Base-by-base conservation (phyloP, 30 jellyfish, hydroid and myxozoan genomes). In the Chironex yamaguchii region DNA sequence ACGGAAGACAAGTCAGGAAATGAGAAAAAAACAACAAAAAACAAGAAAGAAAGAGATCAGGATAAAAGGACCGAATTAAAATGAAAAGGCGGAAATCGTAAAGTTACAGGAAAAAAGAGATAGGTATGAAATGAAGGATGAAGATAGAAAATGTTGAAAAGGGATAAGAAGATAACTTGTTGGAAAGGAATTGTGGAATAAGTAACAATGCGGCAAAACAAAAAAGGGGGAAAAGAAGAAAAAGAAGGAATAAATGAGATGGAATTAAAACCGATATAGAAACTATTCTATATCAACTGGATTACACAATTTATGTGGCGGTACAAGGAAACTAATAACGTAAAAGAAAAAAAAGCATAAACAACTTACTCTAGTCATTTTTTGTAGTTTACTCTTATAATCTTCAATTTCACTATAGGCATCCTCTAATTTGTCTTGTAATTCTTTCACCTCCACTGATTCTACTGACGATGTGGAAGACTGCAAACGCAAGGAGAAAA, bases 351-450 rank as follows among this genome's bases (percentile, higher is more conserved):
- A n/a, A n/a, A n/a, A n/a, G n/a, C n/a, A n/a, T n/a, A n/a, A n/a
- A n/a, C 11, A 4, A 24, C 83, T 3, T 75, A 87, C 97, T 85
- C 64, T 81, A 62, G 71, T 86, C 24, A 94, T 84, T 63, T 85
- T 84, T 36, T 94, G 97, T 30, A 90, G 72, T 52, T 84, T 94
- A 0, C 91, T 33, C 66, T 94, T 94, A 87, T 94, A 94, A 3
- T 94, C 99, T 21, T 94, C 97, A 33, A 89, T 87, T 17, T 94
- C 99, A 64, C 42, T 88, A 22, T 78, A 30, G 0, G 97, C 96
- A 35, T 94, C 98, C 49, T 86, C 91, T 78, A 94, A 71, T 62
- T 76, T 88, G 27, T 92, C 91, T 54, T 94, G 97, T 58, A 89
- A 62, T 51, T 94, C 99, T 75, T 91, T 85, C 24, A 94, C 75